Evolutionary conservation across 37 sponge, comb jelly and placozoan species (phyloP).

Genomic region (Aphrocallistes beatrix): DNA sequence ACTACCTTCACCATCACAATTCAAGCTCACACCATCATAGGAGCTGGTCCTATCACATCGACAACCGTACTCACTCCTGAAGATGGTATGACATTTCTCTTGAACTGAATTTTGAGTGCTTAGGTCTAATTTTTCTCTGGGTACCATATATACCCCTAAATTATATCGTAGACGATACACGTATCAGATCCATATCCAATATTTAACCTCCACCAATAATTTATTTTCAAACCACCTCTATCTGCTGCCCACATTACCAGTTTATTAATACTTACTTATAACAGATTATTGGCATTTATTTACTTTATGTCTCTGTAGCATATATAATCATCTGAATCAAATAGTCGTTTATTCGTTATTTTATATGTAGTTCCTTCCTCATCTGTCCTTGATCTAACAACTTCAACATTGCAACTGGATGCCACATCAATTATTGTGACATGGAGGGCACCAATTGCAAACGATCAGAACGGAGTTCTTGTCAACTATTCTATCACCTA

Average conservation of each 20-base stretch:
- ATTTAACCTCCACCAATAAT: too few relatives aligned
- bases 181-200: too few relatives aligned
- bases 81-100: not conserved
- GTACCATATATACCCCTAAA: too few relatives aligned
- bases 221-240: too few relatives aligned
- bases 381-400: not conserved
- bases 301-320: too few relatives aligned
- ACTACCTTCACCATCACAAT: not conserved
- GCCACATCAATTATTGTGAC: not conserved
- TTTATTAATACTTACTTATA: too few relatives aligned
- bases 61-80: not conserved
- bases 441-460: not conserved
- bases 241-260: too few relatives aligned
- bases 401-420: not conserved
- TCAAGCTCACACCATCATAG: not conserved
- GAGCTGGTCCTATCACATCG: not conserved
- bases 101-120: too few relatives aligned
- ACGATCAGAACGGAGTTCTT: not conserved
- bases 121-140: too few relatives aligned
- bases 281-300: too few relatives aligned
- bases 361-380: not conserved
- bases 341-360: not conserved
- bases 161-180: too few relatives aligned
- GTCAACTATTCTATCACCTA: not conserved
- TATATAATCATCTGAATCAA: too few relatives aligned